Conservation (phyloP, 2,888 invertebrate genomes). For the Sepioteuthis lessoniana region DNA sequence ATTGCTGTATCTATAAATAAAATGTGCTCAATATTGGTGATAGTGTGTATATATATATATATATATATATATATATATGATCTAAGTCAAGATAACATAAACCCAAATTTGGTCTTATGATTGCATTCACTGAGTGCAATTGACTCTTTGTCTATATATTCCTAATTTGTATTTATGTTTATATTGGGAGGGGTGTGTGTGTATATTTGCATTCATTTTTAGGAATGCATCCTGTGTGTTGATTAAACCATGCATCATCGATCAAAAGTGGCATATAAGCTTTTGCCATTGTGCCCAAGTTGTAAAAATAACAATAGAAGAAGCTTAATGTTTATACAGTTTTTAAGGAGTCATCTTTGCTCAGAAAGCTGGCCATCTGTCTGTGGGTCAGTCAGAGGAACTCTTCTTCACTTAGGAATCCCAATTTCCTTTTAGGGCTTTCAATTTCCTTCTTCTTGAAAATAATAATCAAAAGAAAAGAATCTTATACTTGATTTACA, state of each 20-base stretch:
- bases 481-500: not conserved
- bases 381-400: not conserved
- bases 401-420: not conserved
- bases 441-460: conserved; percentile 14
- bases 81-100: too few species aligned
- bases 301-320: conserved; percentile 8
- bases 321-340: not conserved
- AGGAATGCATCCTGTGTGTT: not conserved
- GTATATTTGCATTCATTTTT: not conserved
- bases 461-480: not conserved
- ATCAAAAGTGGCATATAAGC: not conserved
- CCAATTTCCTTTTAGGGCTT: conserved; percentile 10
- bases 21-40: too few species aligned
- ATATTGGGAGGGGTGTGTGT: too few species aligned
- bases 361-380: not conserved
- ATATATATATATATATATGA: not conserved
- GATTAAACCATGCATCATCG: not conserved
- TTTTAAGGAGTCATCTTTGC: not conserved
- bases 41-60: not conserved
- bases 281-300: not conserved
- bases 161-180: too few species aligned
- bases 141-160: too few species aligned
- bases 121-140: too few species aligned
- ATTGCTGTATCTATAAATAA: too few species aligned
- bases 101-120: too few species aligned